A percentile compares a stretch with the other conserved stretches of the same genome.
Conservation (phyloP, 2,113 vertebrate genomes). For the Poeciliopsis occidentalis region DNA sequence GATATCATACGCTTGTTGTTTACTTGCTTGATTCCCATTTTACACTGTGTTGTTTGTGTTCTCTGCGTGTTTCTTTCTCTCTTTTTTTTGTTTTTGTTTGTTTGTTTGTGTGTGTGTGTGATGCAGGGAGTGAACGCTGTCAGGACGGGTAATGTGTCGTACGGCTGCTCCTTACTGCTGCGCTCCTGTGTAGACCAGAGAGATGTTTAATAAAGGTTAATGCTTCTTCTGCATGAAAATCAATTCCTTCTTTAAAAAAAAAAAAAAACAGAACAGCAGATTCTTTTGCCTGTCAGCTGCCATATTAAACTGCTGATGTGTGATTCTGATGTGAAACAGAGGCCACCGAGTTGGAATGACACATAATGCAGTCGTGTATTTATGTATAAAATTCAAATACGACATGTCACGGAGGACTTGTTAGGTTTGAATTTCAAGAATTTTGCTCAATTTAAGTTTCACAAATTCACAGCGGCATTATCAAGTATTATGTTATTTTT, state of each 20-base stretch:
- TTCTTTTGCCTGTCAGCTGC: constrained; percentile 35
- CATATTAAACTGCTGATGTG: constrained; percentile 6
- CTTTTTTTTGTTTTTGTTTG: constrained; percentile 1
- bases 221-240: constrained; percentile 46
- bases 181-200: constrained; percentile 47
- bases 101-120: constrained; percentile 27
- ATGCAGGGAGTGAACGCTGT: constrained; percentile 63
- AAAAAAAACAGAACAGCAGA: constrained; percentile 2
- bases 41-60: constrained; percentile 89
- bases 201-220: constrained; percentile 64
- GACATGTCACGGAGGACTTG: background rate
- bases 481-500: background rate
- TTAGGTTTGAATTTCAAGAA: background rate
- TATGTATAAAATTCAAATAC: background rate
- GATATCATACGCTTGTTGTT: constrained; percentile 90
- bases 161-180: constrained; percentile 38
- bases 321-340: constrained; percentile 1
- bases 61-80: constrained; percentile 53
- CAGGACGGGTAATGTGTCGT: constrained; percentile 42
- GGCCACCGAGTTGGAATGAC: background rate
- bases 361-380: background rate
- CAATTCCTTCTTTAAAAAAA: constrained; percentile 43
- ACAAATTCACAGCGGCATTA: background rate
- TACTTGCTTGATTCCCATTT: constrained; percentile 89
- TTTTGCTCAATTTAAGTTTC: background rate